Evolutionary conservation across 1,140 invertebrate species (phyloP), one percentile per base, ranked within the genome.

Genomic region (Trichonephila clavipes): DNA sequence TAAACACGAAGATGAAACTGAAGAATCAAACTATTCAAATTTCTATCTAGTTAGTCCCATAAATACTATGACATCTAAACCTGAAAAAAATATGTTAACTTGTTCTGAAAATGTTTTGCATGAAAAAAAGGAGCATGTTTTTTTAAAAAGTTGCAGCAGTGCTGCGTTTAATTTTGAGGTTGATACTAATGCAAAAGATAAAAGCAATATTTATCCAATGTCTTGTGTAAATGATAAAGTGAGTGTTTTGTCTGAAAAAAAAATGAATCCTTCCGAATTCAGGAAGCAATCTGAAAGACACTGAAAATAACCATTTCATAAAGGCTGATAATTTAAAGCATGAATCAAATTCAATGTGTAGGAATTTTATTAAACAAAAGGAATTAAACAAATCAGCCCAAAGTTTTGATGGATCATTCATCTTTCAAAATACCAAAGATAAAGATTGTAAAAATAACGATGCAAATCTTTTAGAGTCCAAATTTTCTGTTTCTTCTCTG

Each of bases 371-470:
- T 77, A 19, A 77, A 24, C 24, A 14, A 34, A 77, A 40, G 34
- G 72, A 77, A 34, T 0, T 77, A 77, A 77, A 40, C 5, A 77
- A 24, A n/a, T 85, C 44, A 28, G n/a, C 44, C 19, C n/a, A 85
- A 85, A 85, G 82, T 85, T 85, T 85, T 51, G 51, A 85, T 59
- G 82, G 59, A 58, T 51, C n/a, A 24, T 85, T 21, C 24, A 19
- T 51, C 58, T 58, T 58, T 51, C n/a, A 59, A 24, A 19, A 85
- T 18, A 58, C 21, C 21, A 85, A 85, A 24, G 58, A 19, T 58
- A 85, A 85, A n/a, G 44, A 58, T 85, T 21, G 19, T n/a, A 85
- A 85, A 85, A 51, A 51, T 28, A 58, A n/a, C 51, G 82, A 59
- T 58, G 58, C 82, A 85, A 85, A 85, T 58, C 82, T 85, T 59